Conservation (phyloP, 2,888 invertebrate genomes). For the Linyphia triangularis region DNA sequence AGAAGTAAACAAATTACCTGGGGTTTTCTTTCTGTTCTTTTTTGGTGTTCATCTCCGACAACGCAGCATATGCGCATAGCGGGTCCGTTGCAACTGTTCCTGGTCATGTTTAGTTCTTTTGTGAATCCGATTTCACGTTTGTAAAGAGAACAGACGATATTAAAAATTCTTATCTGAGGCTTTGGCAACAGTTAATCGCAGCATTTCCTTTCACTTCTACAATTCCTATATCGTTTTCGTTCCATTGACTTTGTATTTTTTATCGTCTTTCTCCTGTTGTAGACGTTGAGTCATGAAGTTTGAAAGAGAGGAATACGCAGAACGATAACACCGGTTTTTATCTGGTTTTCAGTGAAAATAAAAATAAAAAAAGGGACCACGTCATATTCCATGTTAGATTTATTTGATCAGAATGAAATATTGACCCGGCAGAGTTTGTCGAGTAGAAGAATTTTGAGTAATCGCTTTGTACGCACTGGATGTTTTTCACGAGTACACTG, state of each 20-base stretch:
- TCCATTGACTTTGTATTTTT: neutral
- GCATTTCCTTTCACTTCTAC: conserved; percentile 16
- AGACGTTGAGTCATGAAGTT: conserved; percentile 53
- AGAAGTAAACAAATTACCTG: conserved; percentile 36
- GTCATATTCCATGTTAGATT: neutral
- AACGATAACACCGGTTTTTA: neutral
- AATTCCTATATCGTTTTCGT: conserved; percentile 34
- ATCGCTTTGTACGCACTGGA: neutral
- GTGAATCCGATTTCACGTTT: neutral
- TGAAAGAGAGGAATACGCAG: conserved; percentile 13
- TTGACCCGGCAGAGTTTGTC: too few relatives aligned
- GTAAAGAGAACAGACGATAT: conserved; percentile 10
- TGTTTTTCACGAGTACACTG: neutral
- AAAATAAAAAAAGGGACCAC: too few relatives aligned
- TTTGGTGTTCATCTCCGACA: neutral
- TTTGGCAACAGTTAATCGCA: conserved; percentile 8
- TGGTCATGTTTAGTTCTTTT: conserved; percentile 27
- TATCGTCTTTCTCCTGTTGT: neutral
- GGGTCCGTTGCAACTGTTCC: conserved; percentile 11
- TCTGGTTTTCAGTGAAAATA: neutral
- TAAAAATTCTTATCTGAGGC: conserved; percentile 21
- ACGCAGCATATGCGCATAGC: conserved; percentile 37
- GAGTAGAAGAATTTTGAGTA: neutral
- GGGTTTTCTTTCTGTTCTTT: neutral
- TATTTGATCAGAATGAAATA: conserved; percentile 12